A percentile compares a stretch with the other conserved stretches of the same genome.
phyloP scores from a whole-genome alignment of 2,888 invertebrate genomes.

The Bruchidius siliquastri region DNA sequence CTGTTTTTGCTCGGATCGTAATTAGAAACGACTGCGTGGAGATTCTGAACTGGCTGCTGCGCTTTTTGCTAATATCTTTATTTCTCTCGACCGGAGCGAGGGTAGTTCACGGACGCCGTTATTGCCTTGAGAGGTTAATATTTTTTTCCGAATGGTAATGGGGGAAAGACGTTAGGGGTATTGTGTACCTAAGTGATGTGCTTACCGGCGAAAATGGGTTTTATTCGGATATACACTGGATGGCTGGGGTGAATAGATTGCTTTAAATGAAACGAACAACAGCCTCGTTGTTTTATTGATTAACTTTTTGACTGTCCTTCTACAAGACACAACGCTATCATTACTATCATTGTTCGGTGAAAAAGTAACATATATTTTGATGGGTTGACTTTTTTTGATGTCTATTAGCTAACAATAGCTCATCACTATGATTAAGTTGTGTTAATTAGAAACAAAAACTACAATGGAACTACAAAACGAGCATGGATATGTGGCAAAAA shows the following conservation, averaged over 20 bases:
- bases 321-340: no score
- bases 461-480: no score
- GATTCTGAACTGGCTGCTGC: conserved; percentile 34
- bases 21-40: conserved; percentile 44
- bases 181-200: neutral
- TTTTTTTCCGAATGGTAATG: neutral
- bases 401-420: no score
- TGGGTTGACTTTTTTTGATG: no score
- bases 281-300: neutral
- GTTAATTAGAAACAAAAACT: no score
- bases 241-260: neutral
- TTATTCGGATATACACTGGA: neutral
- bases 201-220: neutral
- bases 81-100: neutral
- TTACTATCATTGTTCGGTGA: no score
- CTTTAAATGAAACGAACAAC: neutral
- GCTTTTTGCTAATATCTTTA: neutral
- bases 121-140: neutral
- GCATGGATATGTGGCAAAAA: no score
- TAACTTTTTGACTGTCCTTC: neutral
- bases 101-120: neutral
- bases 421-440: no score
- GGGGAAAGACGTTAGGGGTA: neutral
- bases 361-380: no score
- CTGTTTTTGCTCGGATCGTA: conserved; percentile 37